Evolutionary conservation across 2,113 vertebrate species (phyloP).

Genomic region (Vulpes vulpes): DNA sequence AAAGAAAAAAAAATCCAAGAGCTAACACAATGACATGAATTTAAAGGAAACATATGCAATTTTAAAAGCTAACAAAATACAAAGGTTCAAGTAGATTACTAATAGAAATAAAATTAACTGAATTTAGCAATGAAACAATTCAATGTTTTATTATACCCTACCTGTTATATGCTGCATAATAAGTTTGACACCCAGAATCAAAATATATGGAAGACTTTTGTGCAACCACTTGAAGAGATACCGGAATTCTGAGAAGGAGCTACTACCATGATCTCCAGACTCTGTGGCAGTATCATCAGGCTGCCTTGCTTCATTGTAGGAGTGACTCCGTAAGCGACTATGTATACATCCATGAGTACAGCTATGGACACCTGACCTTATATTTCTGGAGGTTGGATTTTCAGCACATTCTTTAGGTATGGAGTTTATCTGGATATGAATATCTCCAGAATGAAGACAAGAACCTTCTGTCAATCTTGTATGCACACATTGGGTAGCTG

Average conservation of each 20-base stretch:
- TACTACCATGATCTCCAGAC: constrained; percentile 89
- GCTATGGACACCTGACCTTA: constrained; percentile 84
- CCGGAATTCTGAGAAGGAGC: constrained; percentile 93
- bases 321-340: constrained; percentile 79
- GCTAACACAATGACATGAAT: constrained; percentile 63
- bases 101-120: constrained; percentile 79
- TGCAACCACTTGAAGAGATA: constrained; percentile 95
- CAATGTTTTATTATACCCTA: constrained; percentile 82
- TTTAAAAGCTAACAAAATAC: constrained; percentile 82
- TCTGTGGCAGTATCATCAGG: constrained; percentile 84
- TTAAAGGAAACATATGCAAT: constrained; percentile 73
- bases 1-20: constrained; percentile 69
- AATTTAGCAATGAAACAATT: constrained; percentile 70
- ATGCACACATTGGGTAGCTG: constrained; percentile 86
- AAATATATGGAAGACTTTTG: constrained; percentile 95
- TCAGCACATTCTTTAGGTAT: constrained; percentile 86
- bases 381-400: constrained; percentile 84
- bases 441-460: constrained; percentile 86
- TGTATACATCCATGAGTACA: constrained; percentile 88
- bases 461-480: constrained; percentile 78
- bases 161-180: constrained; percentile 94
- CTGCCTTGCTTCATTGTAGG: constrained; percentile 80
- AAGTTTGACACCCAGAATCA: constrained; percentile 95
- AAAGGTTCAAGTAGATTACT: constrained; percentile 72
- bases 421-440: constrained; percentile 89